Percentiles rank a stretch among this genome's conserved stretches.
Conservation (phyloP, 2,113 vertebrate genomes). For the Cisticola juncidis region DNA sequence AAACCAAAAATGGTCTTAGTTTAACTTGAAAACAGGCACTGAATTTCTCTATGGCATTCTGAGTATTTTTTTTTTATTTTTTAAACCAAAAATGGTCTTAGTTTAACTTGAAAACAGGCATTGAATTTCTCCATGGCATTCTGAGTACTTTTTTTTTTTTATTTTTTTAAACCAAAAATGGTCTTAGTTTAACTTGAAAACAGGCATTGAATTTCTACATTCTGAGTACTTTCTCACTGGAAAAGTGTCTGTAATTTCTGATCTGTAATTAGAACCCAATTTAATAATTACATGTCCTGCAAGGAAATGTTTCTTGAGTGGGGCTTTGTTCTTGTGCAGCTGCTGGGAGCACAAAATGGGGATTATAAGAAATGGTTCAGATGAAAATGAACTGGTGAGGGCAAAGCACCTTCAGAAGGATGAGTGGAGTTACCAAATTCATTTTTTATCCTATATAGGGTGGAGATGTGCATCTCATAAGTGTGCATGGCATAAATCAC, state of each 20-base stretch:
- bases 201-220: too few relatives aligned
- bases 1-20: too few relatives aligned
- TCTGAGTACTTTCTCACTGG: background rate
- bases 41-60: too few relatives aligned
- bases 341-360: constrained; percentile 13
- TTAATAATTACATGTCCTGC: constrained; percentile 56
- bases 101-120: too few relatives aligned
- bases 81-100: too few relatives aligned
- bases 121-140: too few relatives aligned
- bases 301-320: constrained; percentile 43
- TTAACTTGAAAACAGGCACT: too few relatives aligned
- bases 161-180: too few relatives aligned
- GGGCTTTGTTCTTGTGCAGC: constrained; percentile 52
- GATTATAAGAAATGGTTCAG: background rate
- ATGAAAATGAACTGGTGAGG: background rate
- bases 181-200: too few relatives aligned
- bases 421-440: background rate
- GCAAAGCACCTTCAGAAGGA: background rate
- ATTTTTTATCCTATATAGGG: background rate
- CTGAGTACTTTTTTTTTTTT: too few relatives aligned
- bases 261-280: constrained; percentile 54
- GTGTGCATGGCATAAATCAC: background rate
- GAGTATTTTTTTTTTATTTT: too few relatives aligned
- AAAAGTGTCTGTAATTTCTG: constrained; percentile 38
- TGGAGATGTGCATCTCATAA: background rate